These are phyloP conservation scores for Motacilla tschutschensis DNA, from an alignment of 2,113 vertebrate species.

Conservation along the genomic window DNA sequence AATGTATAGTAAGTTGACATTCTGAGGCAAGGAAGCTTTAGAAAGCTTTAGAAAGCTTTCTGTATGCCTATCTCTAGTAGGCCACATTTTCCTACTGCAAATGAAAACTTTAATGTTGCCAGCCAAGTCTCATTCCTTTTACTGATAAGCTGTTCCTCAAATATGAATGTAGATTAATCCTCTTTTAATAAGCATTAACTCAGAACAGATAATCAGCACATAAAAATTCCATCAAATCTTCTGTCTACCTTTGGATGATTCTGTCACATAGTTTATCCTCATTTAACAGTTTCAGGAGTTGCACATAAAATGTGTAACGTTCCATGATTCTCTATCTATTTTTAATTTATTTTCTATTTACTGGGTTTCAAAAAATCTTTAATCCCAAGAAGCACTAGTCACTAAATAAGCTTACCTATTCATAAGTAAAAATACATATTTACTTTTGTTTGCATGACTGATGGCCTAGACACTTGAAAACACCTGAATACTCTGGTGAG, in stretches of 20 bases:
- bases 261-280: slow-evolving; percentile 73
- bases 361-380: slow-evolving; percentile 32
- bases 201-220: slow-evolving; percentile 79
- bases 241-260: slow-evolving; percentile 62
- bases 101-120: slow-evolving; percentile 82
- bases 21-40: slow-evolving; percentile 62
- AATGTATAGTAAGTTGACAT: slow-evolving; percentile 53
- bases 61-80: slow-evolving; percentile 79
- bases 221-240: slow-evolving; percentile 86
- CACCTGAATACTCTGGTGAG: background rate
- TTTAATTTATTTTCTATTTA: slow-evolving; percentile 47
- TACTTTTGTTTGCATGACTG: slow-evolving; percentile 14
- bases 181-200: slow-evolving; percentile 87
- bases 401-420: slow-evolving; percentile 16
- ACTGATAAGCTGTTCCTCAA: slow-evolving; percentile 84
- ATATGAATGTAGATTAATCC: slow-evolving; percentile 88
- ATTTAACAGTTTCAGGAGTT: slow-evolving; percentile 59
- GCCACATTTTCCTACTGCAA: slow-evolving; percentile 82
- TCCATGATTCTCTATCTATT: slow-evolving; percentile 48
- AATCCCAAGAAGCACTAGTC: slow-evolving; percentile 8
- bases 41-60: slow-evolving; percentile 58
- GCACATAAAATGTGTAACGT: slow-evolving; percentile 49
- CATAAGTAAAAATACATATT: slow-evolving; percentile 35
- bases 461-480: background rate
- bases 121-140: slow-evolving; percentile 72